These are phyloP conservation scores for Drosophila orena DNA, from an alignment of 1,140 invertebrate genomes.

Conservation along the genomic window DNA sequence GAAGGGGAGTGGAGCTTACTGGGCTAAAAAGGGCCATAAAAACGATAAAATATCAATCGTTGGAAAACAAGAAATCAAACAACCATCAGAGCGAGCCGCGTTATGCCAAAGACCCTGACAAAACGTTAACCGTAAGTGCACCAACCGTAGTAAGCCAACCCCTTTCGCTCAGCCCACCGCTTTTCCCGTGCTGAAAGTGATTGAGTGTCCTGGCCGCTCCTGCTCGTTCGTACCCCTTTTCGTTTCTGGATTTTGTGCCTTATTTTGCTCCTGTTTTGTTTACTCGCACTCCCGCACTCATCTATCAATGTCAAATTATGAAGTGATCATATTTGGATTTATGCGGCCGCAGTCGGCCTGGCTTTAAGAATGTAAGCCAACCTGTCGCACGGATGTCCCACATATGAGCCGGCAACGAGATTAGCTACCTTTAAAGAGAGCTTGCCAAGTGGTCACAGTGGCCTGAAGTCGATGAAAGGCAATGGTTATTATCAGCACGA, in stretches of 20 bases:
- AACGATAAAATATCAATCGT: slow-evolving; percentile 83
- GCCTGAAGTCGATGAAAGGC: background rate
- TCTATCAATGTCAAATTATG: slow-evolving; percentile 85
- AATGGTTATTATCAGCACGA: no score
- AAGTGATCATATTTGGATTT: slow-evolving; percentile 85
- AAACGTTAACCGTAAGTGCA: slow-evolving; percentile 30
- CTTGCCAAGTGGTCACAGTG: slow-evolving; percentile 17
- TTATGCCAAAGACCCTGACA: slow-evolving; percentile 48
- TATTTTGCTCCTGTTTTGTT: slow-evolving; percentile 59
- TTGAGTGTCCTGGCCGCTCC: slow-evolving; percentile 54
- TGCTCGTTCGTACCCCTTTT: slow-evolving; percentile 20
- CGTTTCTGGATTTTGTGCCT: slow-evolving; percentile 49
- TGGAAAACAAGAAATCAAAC: slow-evolving; percentile 82
- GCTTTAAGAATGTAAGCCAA: slow-evolving; percentile 52
- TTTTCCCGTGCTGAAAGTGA: slow-evolving; percentile 52
- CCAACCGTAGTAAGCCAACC: slow-evolving; percentile 9
- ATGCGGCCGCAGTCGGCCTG: slow-evolving; percentile 52
- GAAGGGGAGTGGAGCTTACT: background rate
- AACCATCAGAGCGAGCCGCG: slow-evolving; percentile 84
- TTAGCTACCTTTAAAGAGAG: slow-evolving; percentile 44
- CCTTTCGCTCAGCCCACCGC: slow-evolving; percentile 12
- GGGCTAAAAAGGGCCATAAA: slow-evolving; percentile 36
- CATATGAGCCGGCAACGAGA: slow-evolving; percentile 21
- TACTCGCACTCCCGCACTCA: slow-evolving; percentile 58
- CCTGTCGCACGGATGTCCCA: slow-evolving; percentile 57